Percentiles rank a stretch among this genome's conserved stretches.
phyloP scores from a whole-genome alignment of 2,113 vertebrate genomes.

The Oriolus oriolus region DNA sequence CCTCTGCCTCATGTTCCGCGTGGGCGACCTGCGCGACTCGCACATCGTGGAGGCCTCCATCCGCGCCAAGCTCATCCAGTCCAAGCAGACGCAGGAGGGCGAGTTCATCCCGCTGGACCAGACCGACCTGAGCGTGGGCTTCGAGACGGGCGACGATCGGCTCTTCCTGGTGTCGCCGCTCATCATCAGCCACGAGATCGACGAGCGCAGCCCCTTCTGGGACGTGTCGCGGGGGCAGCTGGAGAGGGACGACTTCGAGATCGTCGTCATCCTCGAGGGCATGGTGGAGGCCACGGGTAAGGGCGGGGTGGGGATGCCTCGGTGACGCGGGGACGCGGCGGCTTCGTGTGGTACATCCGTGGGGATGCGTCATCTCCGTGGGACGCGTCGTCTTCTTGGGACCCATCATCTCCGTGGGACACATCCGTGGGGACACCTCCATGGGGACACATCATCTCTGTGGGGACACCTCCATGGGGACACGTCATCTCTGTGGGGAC shows the following conservation, averaged over 20 bases:
- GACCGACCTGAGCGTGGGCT: slow-evolving; percentile 86
- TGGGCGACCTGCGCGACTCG: slow-evolving; percentile 85
- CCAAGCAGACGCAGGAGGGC: slow-evolving; percentile 86
- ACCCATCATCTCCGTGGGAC: not conserved
- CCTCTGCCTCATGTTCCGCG: slow-evolving; percentile 87
- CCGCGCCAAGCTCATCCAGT: slow-evolving; percentile 86
- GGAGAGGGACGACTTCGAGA: slow-evolving; percentile 81
- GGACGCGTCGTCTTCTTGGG: not conserved
- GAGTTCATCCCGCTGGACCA: slow-evolving; percentile 88
- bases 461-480: not conserved
- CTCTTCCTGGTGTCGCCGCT: slow-evolving; percentile 87
- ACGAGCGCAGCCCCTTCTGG: slow-evolving; percentile 85
- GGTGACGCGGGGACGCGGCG: accelerated
- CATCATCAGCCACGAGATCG: slow-evolving; percentile 87
- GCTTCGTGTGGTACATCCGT: accelerated
- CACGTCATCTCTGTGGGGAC: not conserved
- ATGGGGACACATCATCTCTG: not conserved
- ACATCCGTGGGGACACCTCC: too few relatives aligned
- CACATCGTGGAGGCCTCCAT: slow-evolving; percentile 90
- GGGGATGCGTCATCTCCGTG: accelerated
- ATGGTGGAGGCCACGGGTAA: slow-evolving; percentile 89
- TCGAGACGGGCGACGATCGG: slow-evolving; percentile 85
- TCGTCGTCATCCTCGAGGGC: slow-evolving; percentile 86
- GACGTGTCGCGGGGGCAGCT: slow-evolving; percentile 80
- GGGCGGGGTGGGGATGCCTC: accelerated